A percentile compares a stretch with the other conserved stretches of the same genome.
Evolutionary conservation across 2,888 invertebrate genomes (phyloP).

Genomic region (Rotaria sp.): DNA sequence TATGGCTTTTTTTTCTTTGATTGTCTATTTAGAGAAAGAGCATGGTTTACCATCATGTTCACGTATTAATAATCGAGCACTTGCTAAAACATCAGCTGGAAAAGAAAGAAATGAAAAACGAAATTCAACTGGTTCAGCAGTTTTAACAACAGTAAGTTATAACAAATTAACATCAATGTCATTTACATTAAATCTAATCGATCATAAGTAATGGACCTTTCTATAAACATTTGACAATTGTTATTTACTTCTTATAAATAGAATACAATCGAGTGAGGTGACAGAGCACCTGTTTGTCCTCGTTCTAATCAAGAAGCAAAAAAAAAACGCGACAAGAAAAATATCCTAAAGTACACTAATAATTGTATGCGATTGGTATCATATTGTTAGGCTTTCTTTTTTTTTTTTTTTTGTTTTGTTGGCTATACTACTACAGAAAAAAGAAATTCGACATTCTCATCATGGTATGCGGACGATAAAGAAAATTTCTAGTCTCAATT

Average conservation of each 20-base stretch:
- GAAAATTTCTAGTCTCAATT: neutral
- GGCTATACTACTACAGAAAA: neutral
- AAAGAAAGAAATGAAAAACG: constrained; percentile 25
- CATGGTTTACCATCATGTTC: neutral
- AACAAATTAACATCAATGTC: neutral
- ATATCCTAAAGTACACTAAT: neutral
- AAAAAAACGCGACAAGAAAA: neutral
- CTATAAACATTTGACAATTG: neutral
- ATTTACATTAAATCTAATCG: neutral
- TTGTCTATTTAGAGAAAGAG: constrained; percentile 5
- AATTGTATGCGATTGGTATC: neutral
- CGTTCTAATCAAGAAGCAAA: neutral
- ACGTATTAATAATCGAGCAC: neutral
- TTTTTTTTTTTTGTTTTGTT: neutral
- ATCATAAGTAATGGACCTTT: neutral
- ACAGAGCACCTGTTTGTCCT: neutral
- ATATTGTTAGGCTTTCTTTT: neutral
- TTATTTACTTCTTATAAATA: neutral
- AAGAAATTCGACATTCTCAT: neutral
- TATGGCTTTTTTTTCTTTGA: neutral
- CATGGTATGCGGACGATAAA: neutral
- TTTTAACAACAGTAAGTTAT: neutral
- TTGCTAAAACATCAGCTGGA: constrained; percentile 11
- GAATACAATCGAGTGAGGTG: neutral
- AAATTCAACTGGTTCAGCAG: constrained; percentile 22